Percentiles rank a stretch among this genome's conserved stretches.
Evolutionary conservation across 2,888 invertebrate species (phyloP).

Genomic region (Stenodera caucasica): DNA sequence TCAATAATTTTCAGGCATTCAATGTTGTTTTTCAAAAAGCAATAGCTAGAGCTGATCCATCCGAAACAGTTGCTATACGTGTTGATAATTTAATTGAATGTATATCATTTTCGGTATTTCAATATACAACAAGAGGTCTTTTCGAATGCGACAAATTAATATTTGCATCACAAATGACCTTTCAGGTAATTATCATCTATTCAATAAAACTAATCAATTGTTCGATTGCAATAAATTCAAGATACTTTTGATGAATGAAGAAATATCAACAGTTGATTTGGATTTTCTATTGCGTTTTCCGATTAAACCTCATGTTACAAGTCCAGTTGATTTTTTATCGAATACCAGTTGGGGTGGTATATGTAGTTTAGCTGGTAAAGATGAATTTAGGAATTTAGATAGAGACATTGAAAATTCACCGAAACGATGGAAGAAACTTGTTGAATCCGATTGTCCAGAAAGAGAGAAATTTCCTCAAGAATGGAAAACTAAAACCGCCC

Average conservation of each 20-base stretch:
- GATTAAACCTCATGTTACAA: constrained; percentile 69
- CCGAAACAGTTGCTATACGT: constrained; percentile 71
- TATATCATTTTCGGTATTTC: constrained; percentile 83
- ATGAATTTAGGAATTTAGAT: constrained; percentile 81
- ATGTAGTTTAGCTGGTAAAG: constrained; percentile 71
- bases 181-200: too few relatives aligned
- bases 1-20: constrained; percentile 71
- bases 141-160: constrained; percentile 92
- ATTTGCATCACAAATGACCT: constrained; percentile 82
- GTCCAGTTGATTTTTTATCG: constrained; percentile 82
- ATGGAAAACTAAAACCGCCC: constrained; percentile 87
- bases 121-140: constrained; percentile 86
- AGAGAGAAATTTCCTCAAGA: constrained; percentile 93
- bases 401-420: constrained; percentile 89
- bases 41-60: constrained; percentile 67
- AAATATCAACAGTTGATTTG: constrained; percentile 74
- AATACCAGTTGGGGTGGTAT: constrained; percentile 90
- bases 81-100: constrained; percentile 80
- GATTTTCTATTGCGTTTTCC: constrained; percentile 89
- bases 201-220: too few relatives aligned
- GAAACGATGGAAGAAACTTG: constrained; percentile 91
- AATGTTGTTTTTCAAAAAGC: constrained; percentile 89
- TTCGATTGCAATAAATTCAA: too few relatives aligned
- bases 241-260: constrained; percentile 65
- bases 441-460: constrained; percentile 90